Conservation (phyloP, 30 jellyfish, hydroid and myxozoan genomes). For the Pelagia noctiluca region DNA sequence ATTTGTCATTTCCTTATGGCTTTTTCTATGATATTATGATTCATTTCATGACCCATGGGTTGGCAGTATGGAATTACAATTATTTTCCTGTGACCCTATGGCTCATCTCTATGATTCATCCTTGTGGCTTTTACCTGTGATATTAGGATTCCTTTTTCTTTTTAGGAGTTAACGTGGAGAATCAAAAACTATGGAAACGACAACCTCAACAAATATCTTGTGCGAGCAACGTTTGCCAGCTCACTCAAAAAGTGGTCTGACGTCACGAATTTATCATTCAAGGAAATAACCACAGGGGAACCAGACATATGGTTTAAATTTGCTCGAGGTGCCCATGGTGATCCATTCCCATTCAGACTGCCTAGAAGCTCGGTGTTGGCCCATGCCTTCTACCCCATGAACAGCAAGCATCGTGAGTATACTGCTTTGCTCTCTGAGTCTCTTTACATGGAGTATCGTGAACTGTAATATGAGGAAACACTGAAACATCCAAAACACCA, state of each 20-base stretch:
- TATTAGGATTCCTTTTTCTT: too few relatives aligned
- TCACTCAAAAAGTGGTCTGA: constrained; percentile 85
- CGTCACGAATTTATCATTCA: constrained; percentile 78
- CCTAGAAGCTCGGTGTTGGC: constrained; percentile 83
- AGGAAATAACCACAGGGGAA: constrained; percentile 41
- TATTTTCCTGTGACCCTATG: too few relatives aligned
- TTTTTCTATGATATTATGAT: too few relatives aligned
- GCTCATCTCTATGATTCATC: too few relatives aligned
- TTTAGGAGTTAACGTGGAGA: constrained; percentile 86
- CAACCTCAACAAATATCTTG: constrained; percentile 41
- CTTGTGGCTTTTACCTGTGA: too few relatives aligned
- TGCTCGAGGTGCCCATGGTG: constrained; percentile 81
- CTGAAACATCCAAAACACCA: neutral
- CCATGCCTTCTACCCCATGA: constrained; percentile 90
- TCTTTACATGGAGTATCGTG: too few relatives aligned
- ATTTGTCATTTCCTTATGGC: too few relatives aligned
- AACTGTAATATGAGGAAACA: neutral
- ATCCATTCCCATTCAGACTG: constrained; percentile 79
- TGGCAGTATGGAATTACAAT: too few relatives aligned
- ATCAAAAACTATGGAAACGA: constrained; percentile 58
- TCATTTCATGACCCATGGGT: too few relatives aligned
- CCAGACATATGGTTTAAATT: constrained; percentile 86
- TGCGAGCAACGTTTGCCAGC: constrained; percentile 42
- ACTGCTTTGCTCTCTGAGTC: too few relatives aligned
- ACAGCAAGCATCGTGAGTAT: constrained; percentile 27